phyloP scores from a whole-genome alignment of 1,140 invertebrate genomes.

The Stenopsyche tienmushanensis region DNA sequence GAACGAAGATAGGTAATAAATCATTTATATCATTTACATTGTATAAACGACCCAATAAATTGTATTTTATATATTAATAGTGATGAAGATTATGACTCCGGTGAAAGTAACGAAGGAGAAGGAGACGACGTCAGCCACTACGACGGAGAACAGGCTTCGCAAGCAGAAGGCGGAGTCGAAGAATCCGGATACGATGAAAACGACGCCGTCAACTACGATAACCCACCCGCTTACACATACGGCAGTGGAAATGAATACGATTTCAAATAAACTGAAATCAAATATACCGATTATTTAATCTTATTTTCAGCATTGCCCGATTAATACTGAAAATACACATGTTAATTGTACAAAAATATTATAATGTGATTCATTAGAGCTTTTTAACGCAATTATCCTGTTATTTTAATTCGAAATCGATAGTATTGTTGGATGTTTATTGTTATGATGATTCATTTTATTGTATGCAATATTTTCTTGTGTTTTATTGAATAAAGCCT shows the following conservation, averaged over 20 bases:
- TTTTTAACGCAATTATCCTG: too few species aligned
- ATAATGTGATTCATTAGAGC: too few species aligned
- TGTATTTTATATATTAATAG: constrained; percentile 6
- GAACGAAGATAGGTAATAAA: constrained; percentile 35
- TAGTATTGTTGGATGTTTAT: too few species aligned
- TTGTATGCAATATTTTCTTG: too few species aligned
- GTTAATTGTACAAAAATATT: too few species aligned
- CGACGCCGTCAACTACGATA: constrained; percentile 46
- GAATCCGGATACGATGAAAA: constrained; percentile 49
- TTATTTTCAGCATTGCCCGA: background rate
- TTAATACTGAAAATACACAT: background rate
- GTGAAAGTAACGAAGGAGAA: constrained; percentile 5
- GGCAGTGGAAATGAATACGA: constrained; percentile 50
- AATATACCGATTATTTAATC: background rate
- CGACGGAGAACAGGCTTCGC: constrained; percentile 44
- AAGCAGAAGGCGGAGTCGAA: constrained; percentile 47
- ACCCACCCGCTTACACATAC: constrained; percentile 52
- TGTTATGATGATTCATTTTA: too few species aligned
- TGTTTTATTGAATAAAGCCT: too few species aligned
- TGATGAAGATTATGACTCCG: constrained; percentile 27
- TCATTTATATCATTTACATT: constrained; percentile 14
- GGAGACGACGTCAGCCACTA: constrained; percentile 36
- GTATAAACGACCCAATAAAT: background rate
- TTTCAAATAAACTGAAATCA: constrained; percentile 38
- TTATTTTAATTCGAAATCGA: too few species aligned